These are phyloP conservation scores for Brachyrhaphis roseni DNA, from an alignment of 2,797 vertebrate species.

Conservation along the genomic window DNA sequence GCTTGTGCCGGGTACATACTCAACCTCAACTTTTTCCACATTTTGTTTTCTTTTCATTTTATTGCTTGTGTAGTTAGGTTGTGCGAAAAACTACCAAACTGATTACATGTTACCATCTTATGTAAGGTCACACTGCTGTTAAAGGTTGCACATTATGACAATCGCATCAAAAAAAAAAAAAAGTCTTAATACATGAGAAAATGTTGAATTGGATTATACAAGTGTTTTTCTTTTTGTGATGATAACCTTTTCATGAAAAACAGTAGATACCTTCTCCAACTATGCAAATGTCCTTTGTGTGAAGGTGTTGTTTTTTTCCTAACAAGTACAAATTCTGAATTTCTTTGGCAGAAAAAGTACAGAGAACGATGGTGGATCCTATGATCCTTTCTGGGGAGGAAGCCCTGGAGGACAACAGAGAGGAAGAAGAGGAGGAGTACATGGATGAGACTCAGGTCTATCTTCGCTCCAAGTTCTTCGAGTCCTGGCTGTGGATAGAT, in stretches of 20 bases:
- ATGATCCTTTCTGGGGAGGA: rapidly evolving
- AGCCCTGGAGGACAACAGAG: not conserved
- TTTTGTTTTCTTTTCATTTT: not conserved
- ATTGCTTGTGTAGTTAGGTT: not conserved
- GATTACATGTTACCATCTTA: not conserved
- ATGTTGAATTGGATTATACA: not conserved
- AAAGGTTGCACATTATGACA: not conserved
- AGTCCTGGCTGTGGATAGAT: conserved; percentile 83
- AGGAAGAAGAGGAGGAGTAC: conserved; percentile 51
- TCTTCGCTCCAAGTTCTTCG: conserved; percentile 74
- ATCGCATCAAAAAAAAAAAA: not conserved
- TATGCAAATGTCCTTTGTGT: not conserved
- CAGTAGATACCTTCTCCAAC: not conserved
- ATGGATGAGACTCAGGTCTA: conserved; percentile 60
- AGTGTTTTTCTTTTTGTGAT: not conserved
- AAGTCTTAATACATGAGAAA: not conserved
- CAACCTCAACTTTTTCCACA: not conserved
- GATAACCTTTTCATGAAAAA: not conserved
- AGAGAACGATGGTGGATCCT: rapidly evolving
- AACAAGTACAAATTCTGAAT: not conserved
- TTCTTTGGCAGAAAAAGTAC: not conserved
- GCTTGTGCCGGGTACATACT: not conserved
- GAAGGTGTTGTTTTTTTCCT: not conserved
- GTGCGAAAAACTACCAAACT: not conserved
- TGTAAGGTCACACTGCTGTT: not conserved